Conservation (phyloP, 2,888 invertebrate genomes). For the Amorpha juglandis region DNA sequence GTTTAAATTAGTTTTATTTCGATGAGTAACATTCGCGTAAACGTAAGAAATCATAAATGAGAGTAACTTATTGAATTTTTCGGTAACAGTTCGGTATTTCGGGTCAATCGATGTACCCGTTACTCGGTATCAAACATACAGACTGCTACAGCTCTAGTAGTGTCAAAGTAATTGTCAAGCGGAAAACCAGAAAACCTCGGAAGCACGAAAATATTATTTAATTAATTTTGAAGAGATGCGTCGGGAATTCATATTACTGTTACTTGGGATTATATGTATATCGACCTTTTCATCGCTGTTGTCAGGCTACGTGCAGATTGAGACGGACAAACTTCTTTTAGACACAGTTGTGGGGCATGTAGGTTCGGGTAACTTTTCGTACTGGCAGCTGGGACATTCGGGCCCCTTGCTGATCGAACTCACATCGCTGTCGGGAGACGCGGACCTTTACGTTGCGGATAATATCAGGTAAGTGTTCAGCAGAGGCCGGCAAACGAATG, state of each 20-base stretch:
- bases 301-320: slow-evolving; percentile 58
- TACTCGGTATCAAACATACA: too few species aligned
- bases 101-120: too few species aligned
- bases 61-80: too few species aligned
- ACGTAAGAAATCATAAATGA: too few species aligned
- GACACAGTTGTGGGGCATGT: slow-evolving; percentile 69
- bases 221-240: slow-evolving; percentile 53
- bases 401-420: slow-evolving; percentile 70
- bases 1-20: too few species aligned
- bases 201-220: neutral
- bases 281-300: slow-evolving; percentile 68
- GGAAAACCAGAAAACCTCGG: neutral
- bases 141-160: neutral
- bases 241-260: slow-evolving; percentile 66
- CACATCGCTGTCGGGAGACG: slow-evolving; percentile 69
- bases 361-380: slow-evolving; percentile 75
- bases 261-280: slow-evolving; percentile 68
- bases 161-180: neutral
- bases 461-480: slow-evolving; percentile 57
- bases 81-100: too few species aligned
- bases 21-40: too few species aligned
- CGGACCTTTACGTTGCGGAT: slow-evolving; percentile 75
- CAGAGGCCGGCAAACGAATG: too few species aligned
- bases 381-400: slow-evolving; percentile 72
- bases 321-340: slow-evolving; percentile 63